Evolutionary conservation across 2,888 invertebrate species (phyloP), one percentile per base, ranked within the genome.

Genomic region (Mimachlamys varia): DNA sequence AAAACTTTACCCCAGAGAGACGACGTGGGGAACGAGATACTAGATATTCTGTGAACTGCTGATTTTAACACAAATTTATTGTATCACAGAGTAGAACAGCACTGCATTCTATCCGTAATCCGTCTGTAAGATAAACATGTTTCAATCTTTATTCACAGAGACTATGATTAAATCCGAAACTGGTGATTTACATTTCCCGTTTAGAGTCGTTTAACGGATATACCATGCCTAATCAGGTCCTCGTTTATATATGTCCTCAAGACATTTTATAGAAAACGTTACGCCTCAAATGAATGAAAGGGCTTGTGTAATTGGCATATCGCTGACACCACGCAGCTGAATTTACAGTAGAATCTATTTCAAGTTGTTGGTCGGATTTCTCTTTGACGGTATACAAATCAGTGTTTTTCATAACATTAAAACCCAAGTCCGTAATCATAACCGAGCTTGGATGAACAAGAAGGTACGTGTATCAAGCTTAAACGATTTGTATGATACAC

Each of bases 71-170:
- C n/a, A 17, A 4, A 3, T 58, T 58, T 58, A 58, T 58, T 19
- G 58, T 10, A 19, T 58, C 58, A 58, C 22, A 19, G 58, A 4
- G 58, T 22, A 2, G 58, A n/a, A 58, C 4, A 17, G 22, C 58
- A 58, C 58, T 4, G 58, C 10, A 19, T n/a, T 58, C 2, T 22
- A 3, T 58, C 58, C 58, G 22, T 58, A 22, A 58, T 58, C 58
- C 22, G 58, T 58, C 58, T 58, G 22, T 58, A 58, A 58, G 58
- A 58, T 58, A 58, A 58, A 58, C 58, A 58, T 58, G 58, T 58
- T n/a, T 58, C 58, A 19, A 7, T 58, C 58, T n/a, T 58, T 58
- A 58, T 58, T 58, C 58, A 58, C 58, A 58, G n/a, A 58, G 58
- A 58, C 19, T 22, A 58, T 19, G 58, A 58, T 58, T 58, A 58